Evolutionary conservation across 92 coral and sea anemone species (phyloP).

Genomic region (Zoanthus gigantus): DNA sequence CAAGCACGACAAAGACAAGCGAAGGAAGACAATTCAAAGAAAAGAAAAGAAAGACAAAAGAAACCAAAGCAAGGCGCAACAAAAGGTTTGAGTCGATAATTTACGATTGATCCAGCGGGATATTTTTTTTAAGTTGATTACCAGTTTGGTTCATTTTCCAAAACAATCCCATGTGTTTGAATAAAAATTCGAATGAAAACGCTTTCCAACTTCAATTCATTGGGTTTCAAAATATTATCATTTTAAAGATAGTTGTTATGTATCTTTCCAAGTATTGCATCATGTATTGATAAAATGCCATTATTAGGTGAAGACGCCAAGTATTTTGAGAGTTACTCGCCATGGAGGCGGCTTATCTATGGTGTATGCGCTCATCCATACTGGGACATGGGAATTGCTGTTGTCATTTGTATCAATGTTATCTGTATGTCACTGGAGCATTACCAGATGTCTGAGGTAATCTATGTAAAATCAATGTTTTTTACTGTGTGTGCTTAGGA

Average conservation of each 20-base stretch:
- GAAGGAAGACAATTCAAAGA: constrained; percentile 72
- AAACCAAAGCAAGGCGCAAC: constrained; percentile 26
- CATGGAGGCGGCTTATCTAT: constrained; percentile 75
- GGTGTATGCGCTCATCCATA: constrained; percentile 82
- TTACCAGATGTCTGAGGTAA: constrained; percentile 89
- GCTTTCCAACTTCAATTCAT: too few species aligned
- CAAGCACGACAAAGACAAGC: constrained; percentile 90
- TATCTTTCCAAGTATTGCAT: too few species aligned
- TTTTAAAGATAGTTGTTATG: too few species aligned
- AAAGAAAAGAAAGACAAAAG: constrained; percentile 45
- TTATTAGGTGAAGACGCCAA: constrained; percentile 51
- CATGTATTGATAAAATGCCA: not conserved
- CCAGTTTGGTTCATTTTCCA: too few species aligned
- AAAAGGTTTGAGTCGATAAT: constrained; percentile 40
- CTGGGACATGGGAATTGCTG: constrained; percentile 95
- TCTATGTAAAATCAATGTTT: not conserved
- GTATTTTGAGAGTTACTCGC: constrained; percentile 63
- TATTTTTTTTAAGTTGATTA: too few species aligned
- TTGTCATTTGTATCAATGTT: constrained; percentile 88
- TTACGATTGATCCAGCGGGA: too few species aligned
- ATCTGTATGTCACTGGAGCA: constrained; percentile 98
- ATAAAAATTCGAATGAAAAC: too few species aligned
- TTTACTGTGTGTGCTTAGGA: too few species aligned
- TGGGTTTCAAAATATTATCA: too few species aligned
- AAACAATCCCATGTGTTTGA: too few species aligned